Percentiles rank a stretch among this genome's conserved stretches.
Evolutionary conservation across 92 coral and sea anemone genomes (phyloP).

Genomic region (Bergia sp.): DNA sequence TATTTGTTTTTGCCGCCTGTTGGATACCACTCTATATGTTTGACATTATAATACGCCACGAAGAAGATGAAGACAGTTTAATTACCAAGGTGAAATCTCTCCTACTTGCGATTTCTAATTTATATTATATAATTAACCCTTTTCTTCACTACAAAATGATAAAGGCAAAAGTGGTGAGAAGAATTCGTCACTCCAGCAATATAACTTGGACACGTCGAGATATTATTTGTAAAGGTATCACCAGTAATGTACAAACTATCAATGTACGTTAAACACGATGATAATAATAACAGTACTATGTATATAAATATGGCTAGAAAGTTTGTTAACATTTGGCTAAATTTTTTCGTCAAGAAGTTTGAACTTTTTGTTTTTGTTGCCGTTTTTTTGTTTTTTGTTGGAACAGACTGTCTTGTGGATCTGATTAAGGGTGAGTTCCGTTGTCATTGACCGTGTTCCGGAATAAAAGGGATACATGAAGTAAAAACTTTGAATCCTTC

Average conservation of each 20-base stretch:
- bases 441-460: no score
- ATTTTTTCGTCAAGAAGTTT: no score
- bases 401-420: no score
- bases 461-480: no score
- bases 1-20: conserved; percentile 1
- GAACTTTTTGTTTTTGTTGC: no score
- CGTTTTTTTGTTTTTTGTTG: no score
- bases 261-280: not conserved
- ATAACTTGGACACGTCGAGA: not conserved
- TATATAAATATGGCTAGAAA: no score
- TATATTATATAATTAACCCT: conserved; percentile 22
- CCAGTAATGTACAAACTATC: not conserved
- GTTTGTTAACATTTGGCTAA: no score
- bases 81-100: not conserved
- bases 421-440: no score
- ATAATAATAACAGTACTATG: not conserved
- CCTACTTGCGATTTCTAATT: conserved; percentile 17
- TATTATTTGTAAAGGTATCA: not conserved
- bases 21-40: conserved; percentile 23
- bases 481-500: no score
- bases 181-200: not conserved
- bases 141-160: conserved; percentile 25
- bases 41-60: not conserved
- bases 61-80: conserved; percentile 1
- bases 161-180: not conserved